A percentile compares a stretch with the other conserved stretches of the same genome.
Evolutionary conservation across 2,888 invertebrate genomes (phyloP).

Genomic region (Oscheius onirici): DNA sequence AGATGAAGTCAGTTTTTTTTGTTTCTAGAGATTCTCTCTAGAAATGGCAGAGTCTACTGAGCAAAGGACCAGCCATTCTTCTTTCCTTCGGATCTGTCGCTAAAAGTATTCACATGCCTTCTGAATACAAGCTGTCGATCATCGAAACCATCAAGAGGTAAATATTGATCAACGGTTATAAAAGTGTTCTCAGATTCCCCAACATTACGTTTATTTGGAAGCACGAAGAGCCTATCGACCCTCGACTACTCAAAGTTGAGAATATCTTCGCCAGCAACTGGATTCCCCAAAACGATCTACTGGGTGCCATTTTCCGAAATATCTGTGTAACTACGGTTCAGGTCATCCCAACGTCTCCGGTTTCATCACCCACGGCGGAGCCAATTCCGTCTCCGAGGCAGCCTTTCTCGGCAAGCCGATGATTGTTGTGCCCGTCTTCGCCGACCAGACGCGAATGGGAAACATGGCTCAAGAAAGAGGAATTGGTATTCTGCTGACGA

Average conservation of each 20-base stretch:
- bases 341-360: slow-evolving; percentile 79
- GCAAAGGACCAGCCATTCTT: slow-evolving; percentile 1
- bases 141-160: slow-evolving; percentile 17
- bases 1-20: slow-evolving; percentile 5
- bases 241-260: slow-evolving; percentile 27
- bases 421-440: slow-evolving; percentile 72
- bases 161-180: neutral
- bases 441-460: slow-evolving; percentile 72
- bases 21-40: slow-evolving; percentile 16
- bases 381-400: slow-evolving; percentile 80
- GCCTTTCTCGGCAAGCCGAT: slow-evolving; percentile 72
- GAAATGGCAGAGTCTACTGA: slow-evolving; percentile 24
- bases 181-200: slow-evolving; percentile 40
- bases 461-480: slow-evolving; percentile 43
- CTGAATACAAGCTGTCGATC: neutral
- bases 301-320: slow-evolving; percentile 45
- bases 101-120: slow-evolving; percentile 24
- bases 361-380: slow-evolving; percentile 81
- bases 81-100: slow-evolving; percentile 30
- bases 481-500: slow-evolving; percentile 18
- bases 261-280: slow-evolving; percentile 43
- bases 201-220: slow-evolving; percentile 61
- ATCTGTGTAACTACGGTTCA: slow-evolving; percentile 60
- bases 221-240: slow-evolving; percentile 47
- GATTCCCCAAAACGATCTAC: slow-evolving; percentile 72